Conservation (phyloP, 2,797 vertebrate species). For the Netta rufina region DNA sequence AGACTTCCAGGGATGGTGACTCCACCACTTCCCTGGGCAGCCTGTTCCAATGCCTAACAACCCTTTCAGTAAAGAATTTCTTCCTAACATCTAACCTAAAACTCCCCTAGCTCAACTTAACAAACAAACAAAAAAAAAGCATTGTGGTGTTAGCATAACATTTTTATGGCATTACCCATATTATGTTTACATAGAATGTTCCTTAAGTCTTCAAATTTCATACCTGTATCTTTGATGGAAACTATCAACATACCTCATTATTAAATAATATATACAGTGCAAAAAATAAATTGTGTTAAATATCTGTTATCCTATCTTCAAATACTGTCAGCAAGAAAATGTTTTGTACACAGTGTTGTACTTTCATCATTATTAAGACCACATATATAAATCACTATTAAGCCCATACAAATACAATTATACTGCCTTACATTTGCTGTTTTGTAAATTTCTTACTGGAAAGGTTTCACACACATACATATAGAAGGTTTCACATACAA, state of each 20-base stretch:
- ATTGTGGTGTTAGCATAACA: background rate
- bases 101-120: too few relatives aligned
- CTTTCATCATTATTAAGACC: background rate
- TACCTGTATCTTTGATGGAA: background rate
- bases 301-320: background rate
- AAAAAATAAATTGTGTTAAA: background rate
- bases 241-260: background rate
- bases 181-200: rapidly evolving
- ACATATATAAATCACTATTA: background rate
- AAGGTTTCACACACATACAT: background rate
- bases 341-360: background rate
- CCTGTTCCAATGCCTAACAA: too few relatives aligned
- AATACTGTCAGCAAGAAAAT: background rate
- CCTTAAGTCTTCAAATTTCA: background rate
- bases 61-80: too few relatives aligned
- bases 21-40: too few relatives aligned
- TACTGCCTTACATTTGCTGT: background rate
- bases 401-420: background rate
- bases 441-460: background rate
- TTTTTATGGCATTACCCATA: too few relatives aligned
- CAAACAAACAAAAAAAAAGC: too few relatives aligned
- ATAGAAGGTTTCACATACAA: background rate
- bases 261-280: background rate
- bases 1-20: too few relatives aligned
- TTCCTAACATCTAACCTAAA: too few relatives aligned